Evolutionary conservation across 2,888 invertebrate species (phyloP).

Genomic region (Luperina testacea): DNA sequence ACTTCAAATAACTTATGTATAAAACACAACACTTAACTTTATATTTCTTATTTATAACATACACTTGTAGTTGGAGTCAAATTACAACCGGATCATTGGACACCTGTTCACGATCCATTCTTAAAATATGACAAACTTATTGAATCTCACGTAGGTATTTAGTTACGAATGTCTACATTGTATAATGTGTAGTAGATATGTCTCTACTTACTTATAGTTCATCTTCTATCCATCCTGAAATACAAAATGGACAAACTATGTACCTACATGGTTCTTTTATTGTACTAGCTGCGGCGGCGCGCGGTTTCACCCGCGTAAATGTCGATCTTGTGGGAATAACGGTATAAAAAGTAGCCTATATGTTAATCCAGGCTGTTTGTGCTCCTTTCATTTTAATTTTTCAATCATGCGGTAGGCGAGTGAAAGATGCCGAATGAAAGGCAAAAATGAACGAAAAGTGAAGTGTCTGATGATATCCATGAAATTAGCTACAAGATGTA

Average conservation of each 20-base stretch:
- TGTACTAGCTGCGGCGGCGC: too few species aligned
- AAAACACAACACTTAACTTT: slow-evolving; percentile 43
- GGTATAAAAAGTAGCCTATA: too few species aligned
- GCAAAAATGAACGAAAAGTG: background rate
- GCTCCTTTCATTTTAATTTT: background rate
- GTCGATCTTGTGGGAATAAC: too few species aligned
- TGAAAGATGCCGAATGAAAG: background rate
- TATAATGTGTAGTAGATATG: background rate
- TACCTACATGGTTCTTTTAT: background rate
- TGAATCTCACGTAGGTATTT: background rate
- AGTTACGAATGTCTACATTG: background rate
- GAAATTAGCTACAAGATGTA: background rate
- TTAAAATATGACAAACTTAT: slow-evolving; percentile 29
- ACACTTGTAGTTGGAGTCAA: slow-evolving; percentile 80
- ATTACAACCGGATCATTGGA: slow-evolving; percentile 76
- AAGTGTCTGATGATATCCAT: background rate
- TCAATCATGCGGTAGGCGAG: background rate
- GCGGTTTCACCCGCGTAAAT: too few species aligned
- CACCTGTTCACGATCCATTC: slow-evolving; percentile 74
- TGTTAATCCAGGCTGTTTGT: too few species aligned
- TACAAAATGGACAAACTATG: background rate
- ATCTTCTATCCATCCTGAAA: background rate
- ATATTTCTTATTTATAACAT: slow-evolving; percentile 61
- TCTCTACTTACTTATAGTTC: background rate
- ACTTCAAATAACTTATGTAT: slow-evolving; percentile 50